Conservation (phyloP, 2,888 invertebrate genomes). For the Patella ulyssiponensis region DNA sequence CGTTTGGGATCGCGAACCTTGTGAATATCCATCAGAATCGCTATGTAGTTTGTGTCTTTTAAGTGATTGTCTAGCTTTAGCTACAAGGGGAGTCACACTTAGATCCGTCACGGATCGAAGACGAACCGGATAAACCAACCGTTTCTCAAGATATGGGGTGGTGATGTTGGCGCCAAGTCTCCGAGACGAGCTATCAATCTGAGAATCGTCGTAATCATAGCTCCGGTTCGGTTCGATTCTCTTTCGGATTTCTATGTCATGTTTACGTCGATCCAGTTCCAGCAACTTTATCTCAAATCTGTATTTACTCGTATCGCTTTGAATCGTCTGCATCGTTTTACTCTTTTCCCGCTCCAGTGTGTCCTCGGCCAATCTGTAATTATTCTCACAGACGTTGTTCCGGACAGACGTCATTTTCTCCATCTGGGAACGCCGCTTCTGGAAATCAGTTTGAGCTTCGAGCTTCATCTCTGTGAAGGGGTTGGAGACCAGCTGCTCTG, state of each 20-base stretch:
- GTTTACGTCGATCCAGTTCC: constrained; percentile 59
- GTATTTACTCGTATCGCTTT: constrained; percentile 54
- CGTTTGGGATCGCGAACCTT: not conserved
- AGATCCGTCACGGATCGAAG: constrained; percentile 49
- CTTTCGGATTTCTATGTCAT: constrained; percentile 56
- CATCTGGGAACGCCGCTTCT: constrained; percentile 52
- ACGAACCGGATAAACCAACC: constrained; percentile 51
- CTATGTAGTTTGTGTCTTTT: constrained; percentile 36
- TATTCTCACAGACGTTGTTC: constrained; percentile 64
- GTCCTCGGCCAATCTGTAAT: constrained; percentile 44
- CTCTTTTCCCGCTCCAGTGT: constrained; percentile 53
- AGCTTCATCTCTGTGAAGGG: constrained; percentile 57
- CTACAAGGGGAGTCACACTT: constrained; percentile 54
- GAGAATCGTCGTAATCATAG: constrained; percentile 60
- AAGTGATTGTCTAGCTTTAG: constrained; percentile 53
- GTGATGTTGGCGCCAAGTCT: constrained; percentile 53
- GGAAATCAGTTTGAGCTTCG: constrained; percentile 49
- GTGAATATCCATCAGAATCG: constrained; percentile 22
- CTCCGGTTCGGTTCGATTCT: constrained; percentile 56
- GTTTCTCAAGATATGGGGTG: constrained; percentile 56
- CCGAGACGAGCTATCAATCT: constrained; percentile 53
- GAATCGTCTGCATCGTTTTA: constrained; percentile 49
- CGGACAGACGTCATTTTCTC: constrained; percentile 64
- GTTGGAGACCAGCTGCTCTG: constrained; percentile 61
- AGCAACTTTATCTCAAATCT: constrained; percentile 63